Percentiles rank a stretch among this genome's conserved stretches.
phyloP scores from a whole-genome alignment of 2,113 vertebrate species.

The Paedocypris sp. region DNA sequence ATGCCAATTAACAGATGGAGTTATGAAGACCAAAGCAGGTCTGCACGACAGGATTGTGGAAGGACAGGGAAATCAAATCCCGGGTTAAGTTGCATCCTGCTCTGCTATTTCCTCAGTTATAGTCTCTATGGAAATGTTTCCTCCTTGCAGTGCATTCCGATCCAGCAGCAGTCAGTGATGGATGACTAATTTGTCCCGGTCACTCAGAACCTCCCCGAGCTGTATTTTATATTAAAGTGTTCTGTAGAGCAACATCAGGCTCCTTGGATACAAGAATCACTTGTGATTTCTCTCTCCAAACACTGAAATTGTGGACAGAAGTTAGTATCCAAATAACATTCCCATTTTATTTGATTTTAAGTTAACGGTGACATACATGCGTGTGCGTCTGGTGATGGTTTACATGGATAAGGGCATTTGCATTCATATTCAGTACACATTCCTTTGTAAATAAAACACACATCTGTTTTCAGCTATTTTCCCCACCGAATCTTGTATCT shows the following conservation, averaged over 20 bases:
- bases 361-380: no score
- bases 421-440: no score
- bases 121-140: constrained; percentile 10
- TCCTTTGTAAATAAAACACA: neutral
- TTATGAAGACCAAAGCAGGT: no score
- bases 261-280: constrained; percentile 3
- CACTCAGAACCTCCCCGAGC: neutral
- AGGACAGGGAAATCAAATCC: neutral
- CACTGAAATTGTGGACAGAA: neutral
- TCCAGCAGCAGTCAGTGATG: constrained; percentile 1
- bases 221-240: constrained; percentile 5
- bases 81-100: neutral
- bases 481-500: no score
- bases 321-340: no score
- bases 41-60: no score
- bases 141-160: neutral
- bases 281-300: neutral
- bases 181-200: constrained; percentile 12
- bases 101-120: neutral
- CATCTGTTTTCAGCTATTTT: neutral
- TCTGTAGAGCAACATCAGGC: neutral
- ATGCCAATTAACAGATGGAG: no score
- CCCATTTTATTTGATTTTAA: no score
- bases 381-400: no score
- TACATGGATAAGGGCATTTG: no score